Evolutionary conservation across 2,888 invertebrate genomes (phyloP).

Genomic region (Melipona bicolor): DNA sequence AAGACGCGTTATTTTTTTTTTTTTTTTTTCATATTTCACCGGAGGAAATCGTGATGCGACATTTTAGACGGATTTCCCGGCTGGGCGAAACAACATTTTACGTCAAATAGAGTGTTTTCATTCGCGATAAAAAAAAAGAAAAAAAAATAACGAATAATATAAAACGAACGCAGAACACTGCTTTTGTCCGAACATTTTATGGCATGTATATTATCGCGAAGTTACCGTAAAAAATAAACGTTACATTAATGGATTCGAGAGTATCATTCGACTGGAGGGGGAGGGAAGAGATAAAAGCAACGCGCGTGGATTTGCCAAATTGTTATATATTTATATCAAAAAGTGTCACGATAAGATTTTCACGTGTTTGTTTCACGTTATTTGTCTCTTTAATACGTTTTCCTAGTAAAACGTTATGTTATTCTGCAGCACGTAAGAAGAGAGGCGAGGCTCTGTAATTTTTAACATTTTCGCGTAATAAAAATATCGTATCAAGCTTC

Average conservation of each 20-base stretch:
- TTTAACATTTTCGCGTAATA: too few relatives aligned
- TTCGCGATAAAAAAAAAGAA: background rate
- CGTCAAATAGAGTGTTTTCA: background rate
- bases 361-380: background rate
- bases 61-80: slow-evolving; percentile 5
- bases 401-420: too few relatives aligned
- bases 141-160: background rate
- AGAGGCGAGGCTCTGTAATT: too few relatives aligned
- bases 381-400: too few relatives aligned
- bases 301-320: background rate
- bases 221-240: slow-evolving; percentile 1
- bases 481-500: too few relatives aligned
- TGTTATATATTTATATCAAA: background rate
- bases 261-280: too few relatives aligned
- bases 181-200: slow-evolving; percentile 1
- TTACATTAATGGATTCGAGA: slow-evolving; percentile 3
- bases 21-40: background rate
- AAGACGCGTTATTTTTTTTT: background rate
- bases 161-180: background rate
- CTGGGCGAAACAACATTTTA: background rate
- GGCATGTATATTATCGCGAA: background rate
- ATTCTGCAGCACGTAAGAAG: too few relatives aligned
- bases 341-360: background rate
- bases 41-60: background rate
- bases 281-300: background rate